Evolutionary conservation across 2,888 invertebrate genomes (phyloP).

Genomic region (Pimpla rufipes): DNA sequence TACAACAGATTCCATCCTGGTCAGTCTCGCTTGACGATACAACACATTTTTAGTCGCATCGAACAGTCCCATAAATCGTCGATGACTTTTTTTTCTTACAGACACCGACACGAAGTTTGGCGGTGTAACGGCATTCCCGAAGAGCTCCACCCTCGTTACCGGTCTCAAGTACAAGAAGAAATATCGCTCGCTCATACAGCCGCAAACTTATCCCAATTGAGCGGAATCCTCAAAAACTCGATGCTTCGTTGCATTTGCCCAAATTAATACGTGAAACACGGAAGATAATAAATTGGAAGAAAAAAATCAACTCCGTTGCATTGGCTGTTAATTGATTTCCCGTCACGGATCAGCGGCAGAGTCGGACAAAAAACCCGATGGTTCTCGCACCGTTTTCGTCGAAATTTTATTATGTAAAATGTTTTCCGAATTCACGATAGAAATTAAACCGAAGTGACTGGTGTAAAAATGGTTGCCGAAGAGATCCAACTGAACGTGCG

Average conservation of each 20-base stretch:
- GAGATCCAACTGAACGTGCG: no score
- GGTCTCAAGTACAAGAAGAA: slow-evolving; percentile 93
- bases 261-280: neutral
- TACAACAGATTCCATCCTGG: slow-evolving; percentile 94
- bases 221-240: no score
- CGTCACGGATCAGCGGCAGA: no score
- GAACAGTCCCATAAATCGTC: neutral
- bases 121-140: slow-evolving; percentile 94
- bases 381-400: no score
- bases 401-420: no score
- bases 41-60: neutral
- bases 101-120: slow-evolving; percentile 90
- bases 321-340: no score
- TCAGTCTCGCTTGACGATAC: slow-evolving; percentile 77
- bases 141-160: slow-evolving; percentile 93
- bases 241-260: no score
- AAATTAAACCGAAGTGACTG: no score
- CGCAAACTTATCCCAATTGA: slow-evolving; percentile 85
- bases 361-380: no score
- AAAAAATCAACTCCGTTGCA: neutral
- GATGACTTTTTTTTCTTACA: slow-evolving; percentile 72
- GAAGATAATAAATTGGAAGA: neutral
- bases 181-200: slow-evolving; percentile 91
- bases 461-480: no score
- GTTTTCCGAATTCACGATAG: no score